Evolutionary conservation across 1,140 invertebrate genomes (phyloP).

Genomic region (Lordiphosa collinella): DNA sequence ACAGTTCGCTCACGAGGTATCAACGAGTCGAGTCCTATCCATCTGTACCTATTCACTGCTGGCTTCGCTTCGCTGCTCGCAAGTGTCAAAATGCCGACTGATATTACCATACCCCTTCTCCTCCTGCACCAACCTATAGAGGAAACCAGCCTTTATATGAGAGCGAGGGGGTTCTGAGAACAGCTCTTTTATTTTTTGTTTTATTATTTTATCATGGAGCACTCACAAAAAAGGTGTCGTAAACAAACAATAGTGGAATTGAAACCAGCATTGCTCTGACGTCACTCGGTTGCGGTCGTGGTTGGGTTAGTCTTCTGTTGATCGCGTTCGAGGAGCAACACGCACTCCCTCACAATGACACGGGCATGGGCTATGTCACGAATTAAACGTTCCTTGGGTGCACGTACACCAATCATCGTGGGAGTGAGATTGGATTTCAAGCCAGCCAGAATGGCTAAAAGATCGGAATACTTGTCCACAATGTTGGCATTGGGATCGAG

Average conservation of each 20-base stretch:
- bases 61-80: slow-evolving; percentile 35
- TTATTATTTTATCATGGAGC: slow-evolving; percentile 24
- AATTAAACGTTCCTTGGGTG: slow-evolving; percentile 49
- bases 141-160: slow-evolving; percentile 1
- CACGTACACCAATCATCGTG: slow-evolving; percentile 31
- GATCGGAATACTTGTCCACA: slow-evolving; percentile 29
- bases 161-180: slow-evolving; percentile 32
- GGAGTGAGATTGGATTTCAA: slow-evolving; percentile 37
- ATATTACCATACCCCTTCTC: slow-evolving; percentile 3
- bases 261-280: slow-evolving; percentile 18
- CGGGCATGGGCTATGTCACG: slow-evolving; percentile 58
- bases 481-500: slow-evolving; percentile 31
- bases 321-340: slow-evolving; percentile 36
- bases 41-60: neutral
- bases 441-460: slow-evolving; percentile 26
- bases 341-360: slow-evolving; percentile 35
- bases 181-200: slow-evolving; percentile 7
- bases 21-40: neutral
- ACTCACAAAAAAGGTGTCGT: slow-evolving; percentile 12
- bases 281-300: slow-evolving; percentile 16
- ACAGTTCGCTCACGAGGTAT: too few species aligned
- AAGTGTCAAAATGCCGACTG: slow-evolving; percentile 40
- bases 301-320: neutral
- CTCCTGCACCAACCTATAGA: too few species aligned
- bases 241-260: slow-evolving; percentile 8